A percentile compares a stretch with the other conserved stretches of the same genome.
phyloP scores from a whole-genome alignment of 2,888 invertebrate species.

The Mongoloraphidia duomilia region DNA sequence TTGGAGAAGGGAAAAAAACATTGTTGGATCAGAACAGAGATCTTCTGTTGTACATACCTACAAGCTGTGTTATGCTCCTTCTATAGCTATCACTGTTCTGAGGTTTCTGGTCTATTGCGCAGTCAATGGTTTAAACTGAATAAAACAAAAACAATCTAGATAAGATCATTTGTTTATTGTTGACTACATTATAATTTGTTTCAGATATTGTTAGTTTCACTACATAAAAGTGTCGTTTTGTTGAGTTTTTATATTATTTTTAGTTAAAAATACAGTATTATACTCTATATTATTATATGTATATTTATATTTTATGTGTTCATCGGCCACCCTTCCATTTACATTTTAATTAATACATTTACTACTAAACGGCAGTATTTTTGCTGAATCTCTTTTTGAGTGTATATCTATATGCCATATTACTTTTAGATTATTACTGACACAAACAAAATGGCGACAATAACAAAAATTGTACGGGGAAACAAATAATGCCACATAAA shows the following conservation, averaged over 20 bases:
- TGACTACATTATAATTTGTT: background rate
- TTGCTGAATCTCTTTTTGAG: background rate
- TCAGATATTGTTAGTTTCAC: background rate
- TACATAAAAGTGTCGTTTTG: background rate
- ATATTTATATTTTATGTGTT: background rate
- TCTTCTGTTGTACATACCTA: too few relatives aligned
- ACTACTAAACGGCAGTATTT: background rate
- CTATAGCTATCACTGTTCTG: too few relatives aligned
- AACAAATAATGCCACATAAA: too few relatives aligned
- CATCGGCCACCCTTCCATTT: background rate
- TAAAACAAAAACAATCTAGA: background rate
- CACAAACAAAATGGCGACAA: too few relatives aligned
- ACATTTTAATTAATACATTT: background rate
- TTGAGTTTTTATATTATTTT: background rate
- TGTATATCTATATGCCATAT: background rate
- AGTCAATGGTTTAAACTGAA: background rate
- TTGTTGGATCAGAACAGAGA: too few relatives aligned
- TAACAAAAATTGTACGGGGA: too few relatives aligned
- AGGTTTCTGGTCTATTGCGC: background rate
- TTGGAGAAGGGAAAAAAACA: too few relatives aligned
- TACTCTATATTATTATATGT: too few relatives aligned
- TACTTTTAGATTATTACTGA: background rate
- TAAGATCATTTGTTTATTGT: background rate
- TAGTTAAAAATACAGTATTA: background rate
- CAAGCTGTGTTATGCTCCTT: too few relatives aligned